These are phyloP conservation scores for Cynopterus brachyotis DNA, from an alignment of 2,113 vertebrate species.

Conservation along the genomic window DNA sequence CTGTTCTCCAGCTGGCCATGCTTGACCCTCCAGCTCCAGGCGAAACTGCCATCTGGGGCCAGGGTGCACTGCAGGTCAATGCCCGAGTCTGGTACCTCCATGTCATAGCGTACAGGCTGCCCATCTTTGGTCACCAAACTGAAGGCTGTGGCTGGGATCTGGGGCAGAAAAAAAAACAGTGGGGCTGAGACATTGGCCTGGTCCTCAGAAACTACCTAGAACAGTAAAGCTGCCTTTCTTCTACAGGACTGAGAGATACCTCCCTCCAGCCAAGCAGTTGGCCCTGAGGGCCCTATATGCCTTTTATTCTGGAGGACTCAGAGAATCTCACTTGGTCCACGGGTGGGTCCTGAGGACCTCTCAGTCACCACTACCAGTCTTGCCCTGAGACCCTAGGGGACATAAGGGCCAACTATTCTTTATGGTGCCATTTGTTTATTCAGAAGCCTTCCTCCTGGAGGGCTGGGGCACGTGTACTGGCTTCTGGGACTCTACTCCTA, in stretches of 20 bases:
- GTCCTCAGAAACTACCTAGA: neutral
- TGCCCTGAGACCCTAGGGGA: neutral
- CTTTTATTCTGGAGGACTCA: neutral
- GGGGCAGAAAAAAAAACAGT: slow-evolving; percentile 4
- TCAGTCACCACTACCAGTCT: neutral
- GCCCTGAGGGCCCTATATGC: neutral
- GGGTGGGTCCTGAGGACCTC: neutral
- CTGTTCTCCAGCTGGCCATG: slow-evolving; percentile 90
- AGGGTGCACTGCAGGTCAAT: slow-evolving; percentile 91
- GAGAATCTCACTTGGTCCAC: neutral
- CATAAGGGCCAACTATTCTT: neutral
- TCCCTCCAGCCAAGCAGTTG: neutral
- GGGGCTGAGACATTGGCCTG: neutral
- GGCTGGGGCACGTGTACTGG: neutral
- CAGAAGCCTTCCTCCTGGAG: neutral
- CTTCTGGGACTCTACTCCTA: neutral
- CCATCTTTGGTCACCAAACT: slow-evolving; percentile 92
- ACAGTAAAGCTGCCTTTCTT: neutral
- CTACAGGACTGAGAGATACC: neutral
- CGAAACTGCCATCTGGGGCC: slow-evolving; percentile 89
- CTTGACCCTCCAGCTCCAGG: slow-evolving; percentile 93
- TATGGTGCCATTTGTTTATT: neutral
- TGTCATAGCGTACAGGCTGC: slow-evolving; percentile 86
- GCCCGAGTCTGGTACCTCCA: slow-evolving; percentile 91
- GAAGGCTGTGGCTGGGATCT: slow-evolving; percentile 94